Evolutionary conservation across 2,113 vertebrate species (phyloP).

Genomic region (Dermatemys mawii): DNA sequence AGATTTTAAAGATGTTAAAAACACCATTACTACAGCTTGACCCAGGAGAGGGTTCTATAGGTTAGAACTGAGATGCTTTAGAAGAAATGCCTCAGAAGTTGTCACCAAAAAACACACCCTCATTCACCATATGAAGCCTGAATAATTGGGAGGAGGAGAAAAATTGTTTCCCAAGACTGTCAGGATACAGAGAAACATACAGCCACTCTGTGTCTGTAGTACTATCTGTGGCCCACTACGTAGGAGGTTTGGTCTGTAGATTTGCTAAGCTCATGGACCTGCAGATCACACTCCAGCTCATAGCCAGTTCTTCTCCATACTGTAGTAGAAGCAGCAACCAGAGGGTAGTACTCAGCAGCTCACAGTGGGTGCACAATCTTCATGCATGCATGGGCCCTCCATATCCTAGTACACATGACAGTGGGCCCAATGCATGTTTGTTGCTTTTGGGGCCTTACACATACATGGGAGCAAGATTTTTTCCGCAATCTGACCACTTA

Average conservation of each 20-base stretch:
- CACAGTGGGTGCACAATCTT: neutral
- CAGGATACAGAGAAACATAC: rapidly evolving
- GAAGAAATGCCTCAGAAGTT: neutral
- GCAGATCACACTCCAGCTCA: neutral
- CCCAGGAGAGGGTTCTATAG: neutral
- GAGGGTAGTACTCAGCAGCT: neutral
- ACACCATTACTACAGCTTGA: neutral
- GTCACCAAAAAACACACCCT: neutral
- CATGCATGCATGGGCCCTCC: neutral
- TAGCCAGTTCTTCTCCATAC: neutral
- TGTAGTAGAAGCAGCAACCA: neutral
- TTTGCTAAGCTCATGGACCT: neutral
- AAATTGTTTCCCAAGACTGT: neutral
- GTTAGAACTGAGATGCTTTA: neutral
- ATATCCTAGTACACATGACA: neutral
- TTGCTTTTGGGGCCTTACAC: neutral
- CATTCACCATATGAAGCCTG: neutral
- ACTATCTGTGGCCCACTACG: neutral
- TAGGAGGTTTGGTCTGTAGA: neutral
- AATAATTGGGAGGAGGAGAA: neutral
- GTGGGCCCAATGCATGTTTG: neutral
- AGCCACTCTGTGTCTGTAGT: neutral
- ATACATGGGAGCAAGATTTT: neutral
- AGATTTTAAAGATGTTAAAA: neutral
- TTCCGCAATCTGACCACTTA: neutral